A percentile compares a stretch with the other conserved stretches of the same genome.
phyloP scores from a whole-genome alignment of 2,797 vertebrate species.

The Galaxias olidus region DNA sequence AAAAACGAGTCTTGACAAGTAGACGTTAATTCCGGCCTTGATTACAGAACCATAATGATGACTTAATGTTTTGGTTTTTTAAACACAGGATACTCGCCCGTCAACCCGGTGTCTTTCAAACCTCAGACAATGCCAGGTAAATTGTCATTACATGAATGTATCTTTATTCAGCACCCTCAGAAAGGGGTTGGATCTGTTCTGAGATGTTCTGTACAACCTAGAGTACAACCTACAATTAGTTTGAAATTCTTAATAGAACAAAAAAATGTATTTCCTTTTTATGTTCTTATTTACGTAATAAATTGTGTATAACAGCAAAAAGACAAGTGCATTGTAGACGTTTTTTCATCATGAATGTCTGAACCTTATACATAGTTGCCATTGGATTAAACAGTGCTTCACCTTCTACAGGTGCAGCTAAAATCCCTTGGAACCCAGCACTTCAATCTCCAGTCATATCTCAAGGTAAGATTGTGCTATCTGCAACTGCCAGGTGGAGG shows the following conservation, averaged over 20 bases:
- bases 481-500: not conserved
- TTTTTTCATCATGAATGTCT: too few relatives aligned
- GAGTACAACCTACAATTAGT: too few relatives aligned
- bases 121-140: constrained; percentile 64
- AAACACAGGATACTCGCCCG: constrained; percentile 61
- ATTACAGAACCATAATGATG: not conserved
- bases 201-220: too few relatives aligned
- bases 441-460: constrained; percentile 42
- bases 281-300: too few relatives aligned
- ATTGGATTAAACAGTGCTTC: constrained; percentile 2
- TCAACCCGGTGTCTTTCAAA: constrained; percentile 56
- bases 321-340: too few relatives aligned
- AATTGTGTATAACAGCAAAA: too few relatives aligned
- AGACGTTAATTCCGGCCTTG: not conserved
- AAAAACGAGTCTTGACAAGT: not conserved
- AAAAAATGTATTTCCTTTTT: too few relatives aligned
- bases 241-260: too few relatives aligned
- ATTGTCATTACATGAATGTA: not conserved
- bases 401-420: constrained; percentile 31
- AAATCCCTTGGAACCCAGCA: constrained; percentile 57
- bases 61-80: constrained; percentile 6
- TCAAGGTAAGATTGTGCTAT: constrained; percentile 56
- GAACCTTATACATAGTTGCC: too few relatives aligned
- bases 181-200: too few relatives aligned
- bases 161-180: too few relatives aligned